Base-by-base conservation (phyloP, 2,888 invertebrate species). In the Trissoscelio sp. region DNA sequence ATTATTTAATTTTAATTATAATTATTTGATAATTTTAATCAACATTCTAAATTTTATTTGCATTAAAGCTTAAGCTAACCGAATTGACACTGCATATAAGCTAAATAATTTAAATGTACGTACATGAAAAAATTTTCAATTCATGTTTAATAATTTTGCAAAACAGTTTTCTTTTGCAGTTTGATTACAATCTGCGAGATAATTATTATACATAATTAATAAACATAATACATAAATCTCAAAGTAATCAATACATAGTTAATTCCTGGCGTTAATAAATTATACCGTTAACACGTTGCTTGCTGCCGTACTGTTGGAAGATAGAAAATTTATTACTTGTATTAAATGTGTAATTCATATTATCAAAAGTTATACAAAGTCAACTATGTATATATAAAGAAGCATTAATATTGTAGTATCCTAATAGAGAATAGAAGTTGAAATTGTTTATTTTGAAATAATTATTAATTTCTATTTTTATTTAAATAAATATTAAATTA, bases 241-340 rank as follows among this genome's bases (percentile, higher is more conserved):
- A n/a, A 48, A n/a, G n/a, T 48, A 24, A 48, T 48, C 12, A 22
- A 46, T 44, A 18, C 3, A 44, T 20, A 46, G 46, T 20, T 46
- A 20, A 46, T 48, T 4, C 48, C 1, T n/a, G 0, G n/a, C 3
- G 48, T 48, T n/a, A 48, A 57, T 20, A 57, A 57, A 57, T 57
- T 57, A 57, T 20, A 20, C 9, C 37, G 18, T 37, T 37, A 57
- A 57, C 37, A 37, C 55, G 12, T 37, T n/a, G 55, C 37, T 37
- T 18, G 20, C 18, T 37, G 34, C 31, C 4, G 31, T 3, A 9
- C 18, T 11, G 28, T 4, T 31, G 28, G 9, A 53, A 12, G 53
- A 31, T 31, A 53, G 16, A 53, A 53, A 53, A 31, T 53, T 53
- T 53, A 16, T 28, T 53, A 11, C 53, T 28, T 31, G 31, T 18